phyloP scores from a whole-genome alignment of 2,888 invertebrate species.

The Euplagia quadripunctaria region DNA sequence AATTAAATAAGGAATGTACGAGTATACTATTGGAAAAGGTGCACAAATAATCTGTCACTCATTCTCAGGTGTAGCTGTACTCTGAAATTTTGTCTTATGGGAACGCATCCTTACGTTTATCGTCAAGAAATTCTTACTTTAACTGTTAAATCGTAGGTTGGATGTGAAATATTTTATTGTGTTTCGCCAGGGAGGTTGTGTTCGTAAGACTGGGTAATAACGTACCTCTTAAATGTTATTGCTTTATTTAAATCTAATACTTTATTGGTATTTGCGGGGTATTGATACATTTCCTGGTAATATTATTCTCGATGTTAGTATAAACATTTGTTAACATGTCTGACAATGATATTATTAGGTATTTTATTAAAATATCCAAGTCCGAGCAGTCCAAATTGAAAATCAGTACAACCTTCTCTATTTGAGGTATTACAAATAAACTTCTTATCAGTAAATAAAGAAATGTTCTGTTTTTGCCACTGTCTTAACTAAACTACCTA shows the following conservation, averaged over 20 bases:
- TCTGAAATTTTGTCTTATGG: background rate
- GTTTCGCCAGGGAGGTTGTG: constrained; percentile 5
- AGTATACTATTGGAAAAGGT: too few relatives aligned
- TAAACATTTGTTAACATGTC: background rate
- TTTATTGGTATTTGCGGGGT: constrained; percentile 12
- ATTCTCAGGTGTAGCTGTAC: too few relatives aligned
- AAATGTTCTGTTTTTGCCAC: background rate
- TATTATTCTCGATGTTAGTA: background rate
- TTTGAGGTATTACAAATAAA: background rate
- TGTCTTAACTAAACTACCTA: background rate
- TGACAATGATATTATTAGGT: background rate
- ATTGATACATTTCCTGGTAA: constrained; percentile 3
- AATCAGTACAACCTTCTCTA: too few relatives aligned
- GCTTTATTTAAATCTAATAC: constrained; percentile 28
- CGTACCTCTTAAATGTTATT: constrained; percentile 28
- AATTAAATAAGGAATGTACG: too few relatives aligned
- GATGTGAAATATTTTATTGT: constrained; percentile 42
- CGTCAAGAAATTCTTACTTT: constrained; percentile 34
- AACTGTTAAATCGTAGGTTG: constrained; percentile 37
- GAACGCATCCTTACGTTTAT: constrained; percentile 5
- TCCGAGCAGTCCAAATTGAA: too few relatives aligned
- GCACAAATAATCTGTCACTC: background rate
- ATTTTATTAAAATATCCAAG: background rate
- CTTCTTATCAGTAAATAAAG: background rate
- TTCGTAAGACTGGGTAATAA: constrained; percentile 16